Percentiles rank a stretch among this genome's conserved stretches.
Conservation (phyloP, 2,113 vertebrate genomes). For the Orthonyx spaldingii region DNA sequence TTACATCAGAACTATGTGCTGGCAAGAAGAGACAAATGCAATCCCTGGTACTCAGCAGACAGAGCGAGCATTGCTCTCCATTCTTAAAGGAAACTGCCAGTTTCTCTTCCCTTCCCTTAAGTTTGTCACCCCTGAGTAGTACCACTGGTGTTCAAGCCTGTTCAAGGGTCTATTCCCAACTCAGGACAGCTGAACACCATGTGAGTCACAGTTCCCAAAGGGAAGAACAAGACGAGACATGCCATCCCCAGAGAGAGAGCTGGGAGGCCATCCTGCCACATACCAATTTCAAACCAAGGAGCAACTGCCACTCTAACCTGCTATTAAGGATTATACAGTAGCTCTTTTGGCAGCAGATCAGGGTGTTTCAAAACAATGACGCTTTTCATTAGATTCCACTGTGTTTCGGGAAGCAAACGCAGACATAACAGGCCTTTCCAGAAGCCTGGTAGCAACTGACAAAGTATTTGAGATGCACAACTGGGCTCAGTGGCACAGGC, state of each 20-base stretch:
- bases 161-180: not conserved
- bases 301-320: slow-evolving; percentile 12
- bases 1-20: not conserved
- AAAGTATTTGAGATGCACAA: not conserved
- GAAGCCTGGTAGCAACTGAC: not conserved
- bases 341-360: slow-evolving; percentile 19
- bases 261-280: not conserved
- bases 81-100: not conserved
- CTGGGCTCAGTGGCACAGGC: not conserved
- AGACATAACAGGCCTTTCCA: not conserved
- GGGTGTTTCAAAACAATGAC: not conserved
- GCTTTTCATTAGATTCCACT: slow-evolving; percentile 8
- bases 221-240: not conserved
- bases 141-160: not conserved
- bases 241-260: not conserved
- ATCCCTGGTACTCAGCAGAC: not conserved
- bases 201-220: not conserved
- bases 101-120: not conserved
- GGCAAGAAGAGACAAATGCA: not conserved
- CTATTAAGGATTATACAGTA: slow-evolving; percentile 39
- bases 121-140: not conserved
- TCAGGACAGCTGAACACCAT: not conserved
- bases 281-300: not conserved
- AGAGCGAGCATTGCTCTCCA: not conserved
- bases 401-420: not conserved